phyloP scores from a whole-genome alignment of 2,113 vertebrate species.

The Acrocephalus arundinaceus region DNA sequence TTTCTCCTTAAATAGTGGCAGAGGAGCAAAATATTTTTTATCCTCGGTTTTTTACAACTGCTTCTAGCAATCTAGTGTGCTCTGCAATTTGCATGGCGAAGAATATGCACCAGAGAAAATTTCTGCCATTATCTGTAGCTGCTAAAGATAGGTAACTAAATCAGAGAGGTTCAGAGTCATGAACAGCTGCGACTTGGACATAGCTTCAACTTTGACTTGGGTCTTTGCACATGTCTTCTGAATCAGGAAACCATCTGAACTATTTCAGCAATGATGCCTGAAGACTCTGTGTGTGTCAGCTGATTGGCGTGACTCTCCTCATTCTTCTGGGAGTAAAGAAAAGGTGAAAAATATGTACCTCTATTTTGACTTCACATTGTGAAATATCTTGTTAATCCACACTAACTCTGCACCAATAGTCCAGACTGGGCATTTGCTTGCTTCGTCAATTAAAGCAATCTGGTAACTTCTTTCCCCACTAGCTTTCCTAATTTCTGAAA shows the following conservation, averaged over 20 bases:
- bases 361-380: neutral
- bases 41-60: neutral
- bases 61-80: neutral
- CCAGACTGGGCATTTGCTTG: neutral
- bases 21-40: neutral
- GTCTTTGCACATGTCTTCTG: neutral
- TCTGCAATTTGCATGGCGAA: neutral
- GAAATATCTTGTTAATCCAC: neutral
- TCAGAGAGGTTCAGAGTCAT: neutral
- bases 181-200: neutral
- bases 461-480: neutral
- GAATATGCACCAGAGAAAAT: neutral
- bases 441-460: neutral
- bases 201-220: neutral
- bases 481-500: neutral
- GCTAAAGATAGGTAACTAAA: neutral
- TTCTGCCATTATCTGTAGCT: neutral
- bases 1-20: neutral
- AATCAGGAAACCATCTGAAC: neutral
- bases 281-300: neutral
- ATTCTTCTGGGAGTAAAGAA: neutral
- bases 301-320: neutral
- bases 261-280: neutral
- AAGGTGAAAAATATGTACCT: neutral
- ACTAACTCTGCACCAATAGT: neutral